phyloP scores from a whole-genome alignment of 2,888 invertebrate genomes.

The Chaetoderma sp. region DNA sequence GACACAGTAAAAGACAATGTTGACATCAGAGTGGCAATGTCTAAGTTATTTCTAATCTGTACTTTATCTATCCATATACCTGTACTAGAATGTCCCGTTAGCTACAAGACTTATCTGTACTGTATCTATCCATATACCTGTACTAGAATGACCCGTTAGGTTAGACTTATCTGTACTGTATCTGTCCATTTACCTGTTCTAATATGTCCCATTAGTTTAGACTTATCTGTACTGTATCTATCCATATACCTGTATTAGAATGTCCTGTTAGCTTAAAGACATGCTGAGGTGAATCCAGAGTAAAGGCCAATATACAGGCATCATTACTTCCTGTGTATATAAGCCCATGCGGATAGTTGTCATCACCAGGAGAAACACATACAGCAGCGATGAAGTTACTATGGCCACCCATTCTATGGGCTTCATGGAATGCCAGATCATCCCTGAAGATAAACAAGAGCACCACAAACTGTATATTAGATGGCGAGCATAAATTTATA shows the following conservation, averaged over 20 bases:
- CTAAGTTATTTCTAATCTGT: too few relatives aligned
- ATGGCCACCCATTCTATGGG: slow-evolving; percentile 76
- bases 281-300: slow-evolving; percentile 78
- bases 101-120: too few relatives aligned
- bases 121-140: too few relatives aligned
- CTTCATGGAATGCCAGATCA: slow-evolving; percentile 55
- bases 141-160: too few relatives aligned
- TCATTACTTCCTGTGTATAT: slow-evolving; percentile 93
- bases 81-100: too few relatives aligned
- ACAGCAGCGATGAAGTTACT: slow-evolving; percentile 88
- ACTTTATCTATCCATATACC: too few relatives aligned
- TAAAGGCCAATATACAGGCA: slow-evolving; percentile 83
- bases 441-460: slow-evolving; percentile 68
- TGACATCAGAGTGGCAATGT: too few relatives aligned
- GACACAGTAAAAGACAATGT: too few relatives aligned
- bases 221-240: too few relatives aligned
- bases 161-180: too few relatives aligned
- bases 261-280: slow-evolving; percentile 78
- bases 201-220: slow-evolving; percentile 77
- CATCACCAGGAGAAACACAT: slow-evolving; percentile 80
- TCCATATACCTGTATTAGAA: slow-evolving; percentile 45
- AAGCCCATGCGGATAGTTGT: slow-evolving; percentile 80
- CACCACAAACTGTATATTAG: too few relatives aligned
- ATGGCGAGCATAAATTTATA: too few relatives aligned
- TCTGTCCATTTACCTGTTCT: slow-evolving; percentile 44